phyloP scores from a whole-genome alignment of 2,113 vertebrate genomes.

The Aspiorhynchus laticeps region DNA sequence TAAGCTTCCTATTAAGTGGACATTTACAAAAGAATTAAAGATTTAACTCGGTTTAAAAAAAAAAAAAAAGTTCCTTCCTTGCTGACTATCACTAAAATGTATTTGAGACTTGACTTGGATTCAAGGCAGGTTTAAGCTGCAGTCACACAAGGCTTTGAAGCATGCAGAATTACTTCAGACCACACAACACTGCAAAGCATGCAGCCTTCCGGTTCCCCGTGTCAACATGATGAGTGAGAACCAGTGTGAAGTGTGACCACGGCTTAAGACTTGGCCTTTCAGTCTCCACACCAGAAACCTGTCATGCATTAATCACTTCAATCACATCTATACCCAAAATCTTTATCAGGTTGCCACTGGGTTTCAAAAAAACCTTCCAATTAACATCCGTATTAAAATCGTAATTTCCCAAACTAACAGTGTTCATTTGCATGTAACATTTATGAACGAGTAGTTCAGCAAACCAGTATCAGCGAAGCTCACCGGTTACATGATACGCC shows the following conservation, averaged over 20 bases:
- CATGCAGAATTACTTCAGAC: not conserved
- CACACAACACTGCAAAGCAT: not conserved
- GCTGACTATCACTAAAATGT: not conserved
- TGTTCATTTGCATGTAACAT: constrained; percentile 26
- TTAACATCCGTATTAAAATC: constrained; percentile 4
- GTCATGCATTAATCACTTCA: not conserved
- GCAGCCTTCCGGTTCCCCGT: not conserved
- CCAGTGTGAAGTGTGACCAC: not conserved
- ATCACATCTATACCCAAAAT: not conserved
- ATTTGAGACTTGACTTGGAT: not conserved
- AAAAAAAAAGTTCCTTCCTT: not conserved
- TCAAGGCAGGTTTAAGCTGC: not conserved
- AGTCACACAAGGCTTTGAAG: not conserved
- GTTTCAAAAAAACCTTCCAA: not conserved
- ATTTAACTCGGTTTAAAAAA: no score
- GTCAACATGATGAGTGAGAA: not conserved
- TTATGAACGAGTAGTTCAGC: constrained; percentile 22
- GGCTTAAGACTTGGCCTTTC: not conserved
- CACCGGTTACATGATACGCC: not conserved
- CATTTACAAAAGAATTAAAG: no score
- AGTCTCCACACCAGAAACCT: not conserved
- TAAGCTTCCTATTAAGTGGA: no score
- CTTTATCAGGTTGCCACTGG: not conserved
- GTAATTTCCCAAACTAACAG: not conserved
- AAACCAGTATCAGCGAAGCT: not conserved